Evolutionary conservation across 2,797 vertebrate species (phyloP).

Genomic region (Chiroxiphia lanceolata): DNA sequence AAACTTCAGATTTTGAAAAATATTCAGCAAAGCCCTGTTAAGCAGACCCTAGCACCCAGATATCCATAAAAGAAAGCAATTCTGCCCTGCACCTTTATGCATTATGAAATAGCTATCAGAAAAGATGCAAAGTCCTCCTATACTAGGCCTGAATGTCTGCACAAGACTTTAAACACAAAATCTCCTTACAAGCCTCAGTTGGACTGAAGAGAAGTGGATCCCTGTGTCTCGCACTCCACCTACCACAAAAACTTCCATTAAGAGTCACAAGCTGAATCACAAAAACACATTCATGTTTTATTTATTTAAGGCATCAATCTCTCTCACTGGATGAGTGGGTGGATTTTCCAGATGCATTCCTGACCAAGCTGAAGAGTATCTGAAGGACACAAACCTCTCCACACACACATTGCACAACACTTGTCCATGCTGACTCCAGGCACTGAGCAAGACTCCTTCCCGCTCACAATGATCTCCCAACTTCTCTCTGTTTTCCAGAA

Average conservation of each 20-base stretch:
- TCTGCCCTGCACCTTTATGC: not conserved
- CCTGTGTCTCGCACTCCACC: not conserved
- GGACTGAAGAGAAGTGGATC: not conserved
- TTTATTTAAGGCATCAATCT: not conserved
- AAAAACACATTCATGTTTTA: not conserved
- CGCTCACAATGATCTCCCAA: accelerated
- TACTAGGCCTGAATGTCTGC: not conserved
- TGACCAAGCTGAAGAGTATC: not conserved
- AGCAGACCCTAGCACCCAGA: not conserved
- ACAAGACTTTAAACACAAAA: not conserved
- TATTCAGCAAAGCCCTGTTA: not conserved
- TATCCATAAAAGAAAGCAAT: not conserved
- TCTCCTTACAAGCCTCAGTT: not conserved
- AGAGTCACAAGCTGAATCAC: not conserved
- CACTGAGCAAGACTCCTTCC: not conserved
- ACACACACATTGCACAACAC: not conserved
- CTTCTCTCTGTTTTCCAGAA: not conserved
- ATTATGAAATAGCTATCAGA: not conserved
- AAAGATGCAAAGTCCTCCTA: not conserved
- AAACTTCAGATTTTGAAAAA: not conserved
- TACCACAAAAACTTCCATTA: not conserved
- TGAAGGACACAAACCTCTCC: not conserved
- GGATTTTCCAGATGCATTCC: slow-evolving; percentile 21
- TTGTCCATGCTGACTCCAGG: accelerated
- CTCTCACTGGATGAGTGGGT: not conserved